Conservation (phyloP, 2,797 vertebrate species). For the Alauda arvensis region DNA sequence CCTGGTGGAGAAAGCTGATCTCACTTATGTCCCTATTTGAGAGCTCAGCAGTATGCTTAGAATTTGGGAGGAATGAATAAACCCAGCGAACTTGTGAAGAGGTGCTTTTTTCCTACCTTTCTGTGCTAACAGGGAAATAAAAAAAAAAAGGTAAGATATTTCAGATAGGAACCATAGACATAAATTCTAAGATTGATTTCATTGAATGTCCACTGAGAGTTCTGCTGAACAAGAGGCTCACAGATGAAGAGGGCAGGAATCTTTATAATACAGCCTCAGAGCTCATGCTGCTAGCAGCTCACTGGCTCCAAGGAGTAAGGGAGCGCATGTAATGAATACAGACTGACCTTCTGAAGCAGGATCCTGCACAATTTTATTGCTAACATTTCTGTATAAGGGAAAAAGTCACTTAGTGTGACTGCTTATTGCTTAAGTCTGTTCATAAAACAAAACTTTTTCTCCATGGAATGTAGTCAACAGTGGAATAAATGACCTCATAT, state of each 20-base stretch:
- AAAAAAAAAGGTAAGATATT: background rate
- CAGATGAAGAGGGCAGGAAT: conserved; percentile 21
- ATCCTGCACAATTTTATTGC: background rate
- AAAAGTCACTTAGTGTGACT: background rate
- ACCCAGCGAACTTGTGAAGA: background rate
- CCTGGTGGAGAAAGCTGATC: background rate
- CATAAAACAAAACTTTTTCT: background rate
- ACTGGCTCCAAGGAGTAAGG: background rate
- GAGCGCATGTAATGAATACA: background rate
- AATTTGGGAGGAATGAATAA: background rate
- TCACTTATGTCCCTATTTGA: background rate
- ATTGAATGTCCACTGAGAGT: background rate
- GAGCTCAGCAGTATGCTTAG: background rate
- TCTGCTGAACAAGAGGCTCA: conserved; percentile 7
- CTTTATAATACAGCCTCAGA: conserved; percentile 20
- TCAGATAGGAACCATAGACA: background rate
- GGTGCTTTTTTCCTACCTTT: background rate
- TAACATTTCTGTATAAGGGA: background rate
- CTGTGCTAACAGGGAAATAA: background rate
- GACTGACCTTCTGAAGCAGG: conserved; percentile 9
- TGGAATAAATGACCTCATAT: background rate
- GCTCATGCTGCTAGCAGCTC: background rate
- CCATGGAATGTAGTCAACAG: background rate
- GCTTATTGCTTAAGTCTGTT: background rate
- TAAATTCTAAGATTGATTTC: conserved; percentile 30